Conservation (phyloP, 2,797 vertebrate species). For the Rousettus madagascariensis region DNA sequence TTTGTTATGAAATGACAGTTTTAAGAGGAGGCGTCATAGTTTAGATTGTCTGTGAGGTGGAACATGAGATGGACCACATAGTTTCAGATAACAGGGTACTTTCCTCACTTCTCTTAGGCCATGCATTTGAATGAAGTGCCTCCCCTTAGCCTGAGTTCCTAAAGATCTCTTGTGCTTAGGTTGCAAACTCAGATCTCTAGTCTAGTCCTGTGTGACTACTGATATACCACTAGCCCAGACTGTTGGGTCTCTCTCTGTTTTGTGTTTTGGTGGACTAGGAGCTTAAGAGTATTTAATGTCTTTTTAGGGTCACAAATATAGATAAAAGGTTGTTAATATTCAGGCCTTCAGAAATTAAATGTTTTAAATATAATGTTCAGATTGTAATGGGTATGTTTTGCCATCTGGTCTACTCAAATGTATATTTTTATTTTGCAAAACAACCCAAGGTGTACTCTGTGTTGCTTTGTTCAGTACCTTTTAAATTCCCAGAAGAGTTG, state of each 20-base stretch:
- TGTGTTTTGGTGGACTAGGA: constrained; percentile 49
- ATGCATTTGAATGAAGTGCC: constrained; percentile 26
- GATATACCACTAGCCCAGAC: constrained; percentile 52
- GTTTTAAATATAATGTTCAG: constrained; percentile 57
- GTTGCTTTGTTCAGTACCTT: constrained; percentile 63
- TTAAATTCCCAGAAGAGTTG: constrained; percentile 44
- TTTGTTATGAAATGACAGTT: constrained; percentile 23
- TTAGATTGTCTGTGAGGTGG: background rate
- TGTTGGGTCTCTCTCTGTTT: constrained; percentile 55
- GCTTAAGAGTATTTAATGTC: constrained; percentile 66
- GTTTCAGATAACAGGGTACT: constrained; percentile 28
- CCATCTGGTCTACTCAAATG: constrained; percentile 55
- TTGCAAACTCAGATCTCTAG: constrained; percentile 19
- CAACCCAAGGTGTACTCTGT: constrained; percentile 48
- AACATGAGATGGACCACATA: constrained; percentile 31
- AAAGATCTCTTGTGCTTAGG: background rate
- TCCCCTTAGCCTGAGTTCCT: constrained; percentile 20
- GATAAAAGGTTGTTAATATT: constrained; percentile 54
- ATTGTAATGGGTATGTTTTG: constrained; percentile 63
- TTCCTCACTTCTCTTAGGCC: constrained; percentile 5
- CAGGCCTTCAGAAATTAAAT: constrained; percentile 56
- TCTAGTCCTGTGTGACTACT: constrained; percentile 50
- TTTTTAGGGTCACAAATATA: constrained; percentile 62
- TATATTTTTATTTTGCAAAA: constrained; percentile 66
- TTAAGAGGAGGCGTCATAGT: background rate